These are phyloP conservation scores for Catalaphyllia jardinei DNA, from an alignment of 64 coral and sea anemone species.

Conservation along the genomic window DNA sequence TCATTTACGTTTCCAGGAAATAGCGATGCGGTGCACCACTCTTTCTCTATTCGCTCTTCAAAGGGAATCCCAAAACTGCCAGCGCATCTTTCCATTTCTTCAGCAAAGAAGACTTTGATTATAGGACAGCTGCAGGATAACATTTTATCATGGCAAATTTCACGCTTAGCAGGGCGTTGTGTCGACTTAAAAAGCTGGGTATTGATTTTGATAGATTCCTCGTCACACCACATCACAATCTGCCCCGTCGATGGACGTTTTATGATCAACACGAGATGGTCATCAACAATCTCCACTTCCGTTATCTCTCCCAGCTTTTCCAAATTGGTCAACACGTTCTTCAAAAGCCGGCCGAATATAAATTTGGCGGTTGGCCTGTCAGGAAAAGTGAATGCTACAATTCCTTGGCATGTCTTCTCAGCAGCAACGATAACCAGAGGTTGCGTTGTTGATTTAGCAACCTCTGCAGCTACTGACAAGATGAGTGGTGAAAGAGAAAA, in stretches of 20 bases:
- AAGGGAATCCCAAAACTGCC: background rate
- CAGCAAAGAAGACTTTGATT: background rate
- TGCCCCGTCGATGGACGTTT: background rate
- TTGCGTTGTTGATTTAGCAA: background rate
- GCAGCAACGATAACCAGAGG: background rate
- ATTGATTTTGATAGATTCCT: background rate
- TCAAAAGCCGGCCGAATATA: background rate
- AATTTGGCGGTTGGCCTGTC: background rate
- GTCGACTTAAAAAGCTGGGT: background rate
- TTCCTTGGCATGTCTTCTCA: background rate
- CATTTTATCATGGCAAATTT: background rate
- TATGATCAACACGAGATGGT: background rate
- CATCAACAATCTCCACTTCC: background rate
- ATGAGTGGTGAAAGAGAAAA: background rate
- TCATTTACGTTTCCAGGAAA: background rate
- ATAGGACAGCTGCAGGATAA: background rate
- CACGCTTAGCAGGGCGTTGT: background rate
- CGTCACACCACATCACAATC: background rate
- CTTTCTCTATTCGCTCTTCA: background rate
- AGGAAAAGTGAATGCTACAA: background rate
- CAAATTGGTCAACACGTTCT: background rate
- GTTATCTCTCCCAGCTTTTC: background rate
- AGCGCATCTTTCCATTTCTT: background rate
- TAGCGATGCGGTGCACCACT: background rate
- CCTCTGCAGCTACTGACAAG: background rate